Evolutionary conservation across 2,888 invertebrate species (phyloP), one percentile per base, ranked within the genome.

Genomic region (Nomada goodeniana): DNA sequence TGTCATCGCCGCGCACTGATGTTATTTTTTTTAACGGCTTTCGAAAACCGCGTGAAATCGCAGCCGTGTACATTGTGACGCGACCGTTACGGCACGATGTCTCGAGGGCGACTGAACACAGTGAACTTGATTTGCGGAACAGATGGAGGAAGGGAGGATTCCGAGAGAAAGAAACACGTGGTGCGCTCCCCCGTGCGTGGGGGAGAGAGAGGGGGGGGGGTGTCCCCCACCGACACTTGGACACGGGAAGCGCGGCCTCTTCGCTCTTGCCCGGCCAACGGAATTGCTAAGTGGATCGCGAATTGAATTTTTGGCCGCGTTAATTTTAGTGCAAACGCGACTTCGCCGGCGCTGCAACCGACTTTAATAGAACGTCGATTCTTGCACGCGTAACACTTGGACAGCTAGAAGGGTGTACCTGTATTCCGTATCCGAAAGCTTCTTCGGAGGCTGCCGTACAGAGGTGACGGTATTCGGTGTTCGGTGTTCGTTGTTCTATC

Each of bases 91-190:
- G 9, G 23, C 60, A 29, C 73, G 76, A 57, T 42, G 74, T 79
- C 79, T 70, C 76, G 85, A 80, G 65, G 76, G 72, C 80, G 53
- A 87, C 87, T 86, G 86, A 76, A 57, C 26, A 76, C 53, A 36
- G 55, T 79, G 80, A 85, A 86, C 80, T 79, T 73, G 82, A 85
- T 84, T 80, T 75, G 76, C 85, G 57, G 60, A 80, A 71, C 63
- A 72, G 68, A 59, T 36, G 29, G 86, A 42, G 52, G 85, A 76
- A 75, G 69, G 75, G 76, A 70, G 78, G 53, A 77, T 76, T 44
- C 72, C 61, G 70, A 71, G 75, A 59, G 67, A 67, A 69, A 67
- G 75, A 78, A 69, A 78, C 84, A 80, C 82, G 82, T 83, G 83
- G 78, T 82, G 82, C n/a, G 57, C 18, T 59, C 44, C 71, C 53